Evolutionary conservation across 1,140 invertebrate genomes (phyloP).

Genomic region (Tetramorium parvispinum): DNA sequence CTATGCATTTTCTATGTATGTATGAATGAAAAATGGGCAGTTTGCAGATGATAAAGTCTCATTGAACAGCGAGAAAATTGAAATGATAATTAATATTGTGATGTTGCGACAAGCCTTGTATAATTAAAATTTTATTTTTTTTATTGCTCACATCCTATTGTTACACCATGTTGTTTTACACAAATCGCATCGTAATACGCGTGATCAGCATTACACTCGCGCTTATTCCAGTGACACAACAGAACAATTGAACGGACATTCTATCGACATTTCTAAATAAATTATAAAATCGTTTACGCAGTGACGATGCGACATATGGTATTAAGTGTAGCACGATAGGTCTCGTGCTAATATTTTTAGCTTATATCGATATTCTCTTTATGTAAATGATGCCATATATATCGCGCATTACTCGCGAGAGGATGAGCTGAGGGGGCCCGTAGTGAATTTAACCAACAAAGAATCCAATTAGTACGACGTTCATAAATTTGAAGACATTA

Average conservation of each 20-base stretch:
- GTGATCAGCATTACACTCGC: neutral
- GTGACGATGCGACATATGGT: neutral
- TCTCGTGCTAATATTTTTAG: constrained; percentile 6
- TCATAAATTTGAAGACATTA: neutral
- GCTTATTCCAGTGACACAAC: neutral
- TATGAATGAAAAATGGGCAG: neutral
- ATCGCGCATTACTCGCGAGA: neutral
- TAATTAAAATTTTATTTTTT: neutral
- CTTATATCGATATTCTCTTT: constrained; percentile 2
- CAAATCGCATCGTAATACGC: neutral
- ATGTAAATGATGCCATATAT: neutral
- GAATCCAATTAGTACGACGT: neutral
- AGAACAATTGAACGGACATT: constrained; percentile 8
- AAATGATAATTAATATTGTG: neutral
- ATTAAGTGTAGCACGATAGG: neutral
- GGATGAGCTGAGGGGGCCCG: neutral
- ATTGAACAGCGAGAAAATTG: neutral
- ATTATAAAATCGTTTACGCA: constrained; percentile 30
- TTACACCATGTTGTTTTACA: neutral
- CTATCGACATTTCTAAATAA: constrained; percentile 27
- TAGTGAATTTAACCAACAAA: neutral
- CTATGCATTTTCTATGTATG: neutral
- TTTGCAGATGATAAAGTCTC: neutral
- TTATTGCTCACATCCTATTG: too few relatives aligned
- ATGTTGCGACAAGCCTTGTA: neutral